phyloP scores from a whole-genome alignment of 2,113 vertebrate species.

The Notothenia coriiceps region DNA sequence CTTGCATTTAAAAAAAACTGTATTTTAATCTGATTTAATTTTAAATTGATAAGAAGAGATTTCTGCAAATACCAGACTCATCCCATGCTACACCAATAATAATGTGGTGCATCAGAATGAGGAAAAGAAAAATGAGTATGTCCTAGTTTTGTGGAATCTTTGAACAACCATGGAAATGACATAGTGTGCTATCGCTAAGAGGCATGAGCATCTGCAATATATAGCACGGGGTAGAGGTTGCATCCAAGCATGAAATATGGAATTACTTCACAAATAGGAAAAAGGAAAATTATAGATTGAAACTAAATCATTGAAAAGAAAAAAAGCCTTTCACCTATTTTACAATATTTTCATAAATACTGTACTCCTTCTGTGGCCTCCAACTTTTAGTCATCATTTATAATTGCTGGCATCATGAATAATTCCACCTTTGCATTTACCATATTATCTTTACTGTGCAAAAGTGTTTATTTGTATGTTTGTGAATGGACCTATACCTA shows the following conservation, averaged over 20 bases:
- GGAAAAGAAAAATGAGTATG: slow-evolving; percentile 20
- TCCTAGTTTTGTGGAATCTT: slow-evolving; percentile 65
- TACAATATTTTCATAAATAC: slow-evolving; percentile 57
- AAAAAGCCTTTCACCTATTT: slow-evolving; percentile 42
- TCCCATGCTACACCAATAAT: not conserved
- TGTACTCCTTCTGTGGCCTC: slow-evolving; percentile 12
- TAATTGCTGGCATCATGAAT: slow-evolving; percentile 28
- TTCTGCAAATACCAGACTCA: slow-evolving; percentile 31
- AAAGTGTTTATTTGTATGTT: slow-evolving; percentile 29
- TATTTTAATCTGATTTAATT: slow-evolving; percentile 69
- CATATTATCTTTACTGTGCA: not conserved
- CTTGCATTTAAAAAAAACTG: slow-evolving; percentile 65
- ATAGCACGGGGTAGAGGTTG: slow-evolving; percentile 54
- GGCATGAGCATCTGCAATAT: slow-evolving; percentile 68
- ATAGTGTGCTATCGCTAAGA: slow-evolving; percentile 69
- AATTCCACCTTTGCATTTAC: slow-evolving; percentile 25
- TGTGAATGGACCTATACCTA: slow-evolving; percentile 6
- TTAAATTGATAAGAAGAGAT: slow-evolving; percentile 43
- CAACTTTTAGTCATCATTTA: slow-evolving; percentile 28
- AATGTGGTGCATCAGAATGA: slow-evolving; percentile 42
- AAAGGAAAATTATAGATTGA: slow-evolving; percentile 64
- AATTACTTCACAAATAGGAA: slow-evolving; percentile 72
- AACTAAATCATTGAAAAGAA: slow-evolving; percentile 64
- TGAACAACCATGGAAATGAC: slow-evolving; percentile 58
- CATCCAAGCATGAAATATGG: slow-evolving; percentile 76